Conservation (phyloP, 2,888 invertebrate genomes). For the Seira musarum region DNA sequence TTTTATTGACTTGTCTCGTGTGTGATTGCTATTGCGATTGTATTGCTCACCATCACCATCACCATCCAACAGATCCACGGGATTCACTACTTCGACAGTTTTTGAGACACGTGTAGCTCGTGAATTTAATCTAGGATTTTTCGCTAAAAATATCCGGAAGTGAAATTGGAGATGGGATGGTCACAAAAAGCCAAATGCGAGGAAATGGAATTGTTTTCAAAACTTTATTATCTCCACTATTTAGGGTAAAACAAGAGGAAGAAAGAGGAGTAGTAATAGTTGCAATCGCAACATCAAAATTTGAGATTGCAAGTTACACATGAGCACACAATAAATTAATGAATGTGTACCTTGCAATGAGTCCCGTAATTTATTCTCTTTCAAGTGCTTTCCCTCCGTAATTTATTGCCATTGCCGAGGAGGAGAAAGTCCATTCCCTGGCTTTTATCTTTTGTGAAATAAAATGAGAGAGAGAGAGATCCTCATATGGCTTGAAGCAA, state of each 20-base stretch:
- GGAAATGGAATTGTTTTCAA: constrained; percentile 1
- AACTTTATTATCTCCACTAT: background rate
- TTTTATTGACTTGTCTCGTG: constrained; percentile 2
- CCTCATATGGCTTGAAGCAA: constrained; percentile 5
- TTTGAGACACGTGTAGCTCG: background rate
- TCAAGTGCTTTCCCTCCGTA: constrained; percentile 1
- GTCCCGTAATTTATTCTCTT: constrained; percentile 1
- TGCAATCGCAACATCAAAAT: background rate
- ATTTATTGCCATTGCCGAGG: background rate
- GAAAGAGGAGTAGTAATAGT: no score
- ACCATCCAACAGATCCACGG: no score
- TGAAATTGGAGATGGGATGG: background rate
- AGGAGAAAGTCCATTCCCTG: background rate
- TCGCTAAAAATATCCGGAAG: constrained; percentile 7
- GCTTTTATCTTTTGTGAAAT: background rate
- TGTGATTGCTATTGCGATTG: no score
- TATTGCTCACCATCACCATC: no score
- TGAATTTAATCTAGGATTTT: background rate
- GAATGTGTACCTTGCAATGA: constrained; percentile 10
- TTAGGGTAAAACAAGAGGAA: background rate
- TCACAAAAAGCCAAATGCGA: background rate
- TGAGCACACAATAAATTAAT: constrained; percentile 10
- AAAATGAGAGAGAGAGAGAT: background rate
- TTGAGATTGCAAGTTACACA: constrained; percentile 4
- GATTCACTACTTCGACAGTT: background rate